These are phyloP conservation scores for Neolamprologus falcicula DNA, from an alignment of 2,113 vertebrate genomes.

Conservation along the genomic window DNA sequence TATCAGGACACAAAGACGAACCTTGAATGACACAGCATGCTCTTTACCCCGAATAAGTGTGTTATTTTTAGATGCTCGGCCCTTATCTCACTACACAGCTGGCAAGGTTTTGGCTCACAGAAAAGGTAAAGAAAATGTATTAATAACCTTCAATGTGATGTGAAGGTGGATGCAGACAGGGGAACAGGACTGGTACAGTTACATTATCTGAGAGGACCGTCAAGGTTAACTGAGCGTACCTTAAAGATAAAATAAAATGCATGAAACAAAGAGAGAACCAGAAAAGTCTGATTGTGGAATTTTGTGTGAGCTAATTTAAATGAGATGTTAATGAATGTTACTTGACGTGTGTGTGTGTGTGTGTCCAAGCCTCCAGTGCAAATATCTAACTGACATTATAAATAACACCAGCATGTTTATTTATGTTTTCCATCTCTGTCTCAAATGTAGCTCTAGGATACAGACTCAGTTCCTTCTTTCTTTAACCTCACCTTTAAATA, in stretches of 20 bases:
- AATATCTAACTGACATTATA: constrained; percentile 1
- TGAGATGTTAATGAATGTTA: neutral
- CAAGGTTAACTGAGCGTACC: neutral
- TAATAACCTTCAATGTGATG: constrained; percentile 30
- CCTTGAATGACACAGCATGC: constrained; percentile 36
- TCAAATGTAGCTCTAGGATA: constrained; percentile 12
- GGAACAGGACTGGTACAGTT: neutral
- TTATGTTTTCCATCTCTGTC: constrained; percentile 32
- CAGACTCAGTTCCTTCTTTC: neutral
- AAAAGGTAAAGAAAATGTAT: constrained; percentile 46
- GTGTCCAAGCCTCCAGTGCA: neutral
- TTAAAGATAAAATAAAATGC: neutral
- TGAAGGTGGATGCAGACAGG: neutral
- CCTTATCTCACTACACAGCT: constrained; percentile 62
- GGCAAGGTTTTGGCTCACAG: constrained; percentile 14
- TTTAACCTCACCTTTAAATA: constrained; percentile 20
- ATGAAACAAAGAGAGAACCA: neutral
- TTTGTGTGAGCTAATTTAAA: neutral
- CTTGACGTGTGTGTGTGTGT: neutral
- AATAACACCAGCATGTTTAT: constrained; percentile 30
- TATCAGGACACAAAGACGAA: constrained; percentile 19
- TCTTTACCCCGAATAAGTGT: constrained; percentile 2
- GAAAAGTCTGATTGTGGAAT: neutral
- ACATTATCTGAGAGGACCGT: neutral
- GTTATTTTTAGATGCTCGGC: constrained; percentile 52